Evolutionary conservation across 64 coral and sea anemone genomes (phyloP).

Genomic region (Pocillopora damicornis): DNA sequence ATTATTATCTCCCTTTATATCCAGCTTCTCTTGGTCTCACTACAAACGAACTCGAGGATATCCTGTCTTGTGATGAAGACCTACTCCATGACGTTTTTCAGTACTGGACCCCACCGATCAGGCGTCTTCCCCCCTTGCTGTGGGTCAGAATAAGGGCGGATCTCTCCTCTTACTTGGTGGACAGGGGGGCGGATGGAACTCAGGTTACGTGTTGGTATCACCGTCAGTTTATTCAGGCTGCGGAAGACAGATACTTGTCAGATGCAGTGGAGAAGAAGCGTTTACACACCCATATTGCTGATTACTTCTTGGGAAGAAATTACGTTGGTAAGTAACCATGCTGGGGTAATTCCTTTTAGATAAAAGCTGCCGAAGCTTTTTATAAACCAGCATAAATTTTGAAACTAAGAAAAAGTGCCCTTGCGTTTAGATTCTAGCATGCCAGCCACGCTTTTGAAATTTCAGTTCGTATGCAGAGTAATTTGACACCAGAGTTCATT

Average conservation of each 20-base stretch:
- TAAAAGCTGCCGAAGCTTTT: too few relatives aligned
- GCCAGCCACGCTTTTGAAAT: too few relatives aligned
- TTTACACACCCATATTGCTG: constrained; percentile 66
- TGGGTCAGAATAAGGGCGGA: constrained; percentile 85
- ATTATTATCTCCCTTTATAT: not conserved
- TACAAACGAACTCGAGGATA: constrained; percentile 79
- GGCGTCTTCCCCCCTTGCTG: constrained; percentile 76
- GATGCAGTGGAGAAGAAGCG: constrained; percentile 56
- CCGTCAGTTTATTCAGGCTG: constrained; percentile 75
- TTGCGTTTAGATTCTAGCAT: not conserved
- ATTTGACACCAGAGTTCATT: too few relatives aligned
- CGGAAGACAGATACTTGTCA: constrained; percentile 60
- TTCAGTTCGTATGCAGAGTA: too few relatives aligned
- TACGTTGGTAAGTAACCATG: constrained; percentile 39
- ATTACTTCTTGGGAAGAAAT: constrained; percentile 76
- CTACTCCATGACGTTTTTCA: constrained; percentile 87
- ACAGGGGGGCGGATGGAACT: constrained; percentile 71
- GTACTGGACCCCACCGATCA: constrained; percentile 87
- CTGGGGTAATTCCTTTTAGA: not conserved
- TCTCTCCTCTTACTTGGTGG: constrained; percentile 76
- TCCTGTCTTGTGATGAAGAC: constrained; percentile 76
- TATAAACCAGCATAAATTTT: too few relatives aligned
- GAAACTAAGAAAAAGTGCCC: not conserved
- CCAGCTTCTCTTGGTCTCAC: constrained; percentile 70
- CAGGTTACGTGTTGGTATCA: constrained; percentile 83